A percentile compares a stretch with the other conserved stretches of the same genome.
phyloP scores from a whole-genome alignment of 2,888 invertebrate genomes.

The Lochmaea capreae region DNA sequence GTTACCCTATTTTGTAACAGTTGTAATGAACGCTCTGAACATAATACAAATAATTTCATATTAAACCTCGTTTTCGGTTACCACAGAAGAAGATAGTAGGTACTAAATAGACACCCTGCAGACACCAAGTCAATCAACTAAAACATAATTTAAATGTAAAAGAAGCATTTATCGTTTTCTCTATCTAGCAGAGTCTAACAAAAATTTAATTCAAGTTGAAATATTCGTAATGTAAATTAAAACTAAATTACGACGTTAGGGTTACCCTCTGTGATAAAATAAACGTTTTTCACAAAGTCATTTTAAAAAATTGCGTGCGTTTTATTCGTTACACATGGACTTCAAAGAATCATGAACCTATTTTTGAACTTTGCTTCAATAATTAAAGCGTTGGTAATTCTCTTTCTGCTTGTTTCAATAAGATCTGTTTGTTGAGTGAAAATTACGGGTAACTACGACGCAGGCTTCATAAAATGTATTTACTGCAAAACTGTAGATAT shows the following conservation, averaged over 20 bases:
- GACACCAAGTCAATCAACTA: too few species aligned
- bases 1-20: too few species aligned
- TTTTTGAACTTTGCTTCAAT: neutral
- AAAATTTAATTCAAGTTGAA: neutral
- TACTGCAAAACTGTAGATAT: neutral
- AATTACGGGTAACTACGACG: neutral
- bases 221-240: slow-evolving; percentile 11
- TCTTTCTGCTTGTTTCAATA: slow-evolving; percentile 7
- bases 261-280: neutral
- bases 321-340: neutral
- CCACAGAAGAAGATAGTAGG: too few species aligned
- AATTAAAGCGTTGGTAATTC: slow-evolving; percentile 14
- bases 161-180: too few species aligned
- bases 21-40: too few species aligned
- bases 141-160: too few species aligned
- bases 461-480: neutral
- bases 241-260: neutral
- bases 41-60: too few species aligned
- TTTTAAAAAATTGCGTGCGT: neutral
- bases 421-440: neutral
- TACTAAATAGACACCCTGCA: too few species aligned
- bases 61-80: too few species aligned
- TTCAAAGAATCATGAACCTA: slow-evolving; percentile 8
- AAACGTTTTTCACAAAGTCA: neutral
- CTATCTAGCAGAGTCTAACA: neutral